phyloP scores from a whole-genome alignment of 2,797 vertebrate species.

The Erethizon dorsatum region DNA sequence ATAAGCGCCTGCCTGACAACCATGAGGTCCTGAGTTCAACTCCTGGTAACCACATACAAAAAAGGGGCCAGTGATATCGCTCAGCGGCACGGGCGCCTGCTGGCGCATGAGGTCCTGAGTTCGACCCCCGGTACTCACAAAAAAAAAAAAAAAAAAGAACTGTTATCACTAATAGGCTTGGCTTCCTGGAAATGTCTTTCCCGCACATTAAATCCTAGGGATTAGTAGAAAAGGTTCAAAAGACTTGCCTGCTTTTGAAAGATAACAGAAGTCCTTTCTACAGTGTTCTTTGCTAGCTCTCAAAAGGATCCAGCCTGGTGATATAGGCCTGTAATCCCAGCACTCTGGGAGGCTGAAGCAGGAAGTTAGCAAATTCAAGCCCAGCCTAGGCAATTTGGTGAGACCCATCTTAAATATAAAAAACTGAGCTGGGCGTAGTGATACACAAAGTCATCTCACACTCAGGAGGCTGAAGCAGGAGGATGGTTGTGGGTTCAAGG shows the following conservation, averaged over 20 bases:
- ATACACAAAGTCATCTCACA: neutral
- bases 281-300: neutral
- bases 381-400: neutral
- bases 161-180: neutral
- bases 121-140: no score
- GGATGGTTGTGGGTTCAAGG: neutral
- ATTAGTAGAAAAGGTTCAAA: neutral
- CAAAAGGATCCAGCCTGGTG: neutral
- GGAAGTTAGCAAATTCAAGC: neutral
- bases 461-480: neutral
- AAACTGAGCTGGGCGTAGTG: neutral
- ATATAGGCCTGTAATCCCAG: neutral
- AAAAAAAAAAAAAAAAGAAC: neutral
- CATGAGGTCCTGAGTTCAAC: no score
- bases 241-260: conserved; percentile 2
- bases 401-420: neutral
- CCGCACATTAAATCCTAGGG: neutral
- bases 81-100: no score
- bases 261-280: neutral
- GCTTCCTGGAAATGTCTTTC: neutral
- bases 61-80: no score
- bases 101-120: no score
- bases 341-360: neutral
- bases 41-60: no score
- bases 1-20: no score